Percentiles rank a stretch among this genome's conserved stretches.
These are phyloP conservation scores for Talpa occidentalis DNA, from an alignment of 2,113 vertebrate species.

Conservation along the genomic window DNA sequence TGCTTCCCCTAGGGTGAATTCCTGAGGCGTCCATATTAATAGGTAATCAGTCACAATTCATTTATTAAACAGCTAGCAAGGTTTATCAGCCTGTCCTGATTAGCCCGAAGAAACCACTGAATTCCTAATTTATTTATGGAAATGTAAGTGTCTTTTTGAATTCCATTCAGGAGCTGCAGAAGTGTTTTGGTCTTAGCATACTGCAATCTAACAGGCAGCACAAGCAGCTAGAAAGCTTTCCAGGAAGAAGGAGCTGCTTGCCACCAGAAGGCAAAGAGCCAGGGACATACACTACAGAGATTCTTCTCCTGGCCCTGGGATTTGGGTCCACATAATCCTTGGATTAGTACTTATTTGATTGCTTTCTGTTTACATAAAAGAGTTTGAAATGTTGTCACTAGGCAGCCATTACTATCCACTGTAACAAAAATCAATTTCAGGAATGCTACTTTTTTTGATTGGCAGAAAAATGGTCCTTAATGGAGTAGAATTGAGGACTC, in stretches of 20 bases:
- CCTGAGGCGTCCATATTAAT: slow-evolving; percentile 99
- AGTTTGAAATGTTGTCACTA: slow-evolving; percentile 76
- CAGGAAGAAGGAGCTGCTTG: slow-evolving; percentile 40
- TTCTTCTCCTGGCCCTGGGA: slow-evolving; percentile 50
- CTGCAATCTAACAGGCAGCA: slow-evolving; percentile 82
- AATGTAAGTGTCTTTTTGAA: slow-evolving; percentile 97
- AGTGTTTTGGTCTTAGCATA: slow-evolving; percentile 75
- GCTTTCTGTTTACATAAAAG: slow-evolving; percentile 80
- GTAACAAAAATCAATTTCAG: slow-evolving; percentile 74
- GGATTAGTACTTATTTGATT: slow-evolving; percentile 76
- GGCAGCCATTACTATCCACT: slow-evolving; percentile 53
- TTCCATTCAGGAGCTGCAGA: slow-evolving; percentile 88
- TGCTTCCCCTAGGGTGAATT: slow-evolving; percentile 93
- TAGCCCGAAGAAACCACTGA: slow-evolving; percentile 98
- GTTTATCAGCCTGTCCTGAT: slow-evolving; percentile 97
- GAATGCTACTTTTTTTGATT: slow-evolving; percentile 57
- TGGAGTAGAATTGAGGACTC: slow-evolving; percentile 69
- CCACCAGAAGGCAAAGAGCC: slow-evolving; percentile 62
- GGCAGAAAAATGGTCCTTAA: slow-evolving; percentile 78
- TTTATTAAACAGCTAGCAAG: slow-evolving; percentile 99
- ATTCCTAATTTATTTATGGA: slow-evolving; percentile 99
- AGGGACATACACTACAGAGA: slow-evolving; percentile 55
- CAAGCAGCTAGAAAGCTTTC: slow-evolving; percentile 70
- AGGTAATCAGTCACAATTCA: slow-evolving; percentile 99
- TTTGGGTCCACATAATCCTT: slow-evolving; percentile 79